Base-by-base conservation (phyloP, 2,113 vertebrate species). In the Atractosteus spatula region DNA sequence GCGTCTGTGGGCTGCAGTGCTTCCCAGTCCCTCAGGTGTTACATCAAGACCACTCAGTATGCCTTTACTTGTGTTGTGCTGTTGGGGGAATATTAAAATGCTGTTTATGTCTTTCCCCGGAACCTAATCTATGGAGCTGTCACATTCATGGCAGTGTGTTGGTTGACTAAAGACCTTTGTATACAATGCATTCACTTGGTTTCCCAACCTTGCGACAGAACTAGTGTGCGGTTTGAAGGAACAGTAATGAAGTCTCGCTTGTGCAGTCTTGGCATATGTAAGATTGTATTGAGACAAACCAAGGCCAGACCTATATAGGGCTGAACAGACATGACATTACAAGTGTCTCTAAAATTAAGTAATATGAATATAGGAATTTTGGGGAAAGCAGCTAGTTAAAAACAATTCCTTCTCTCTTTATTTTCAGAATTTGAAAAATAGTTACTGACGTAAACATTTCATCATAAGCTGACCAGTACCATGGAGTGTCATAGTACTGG, bases 41-140 rank as follows among this genome's bases (percentile, higher is more conserved):
- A 45, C 51, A 51, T 55, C 64, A 65, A 55, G 59, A 56, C 17
- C 41, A 51, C 47, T 71, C 55, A 67, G 55, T 74, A 61, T 10
- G 71, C 66, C 70, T 70, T 74, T 42, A 62, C 54, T 73, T 14
- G 62, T 62, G 47, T 5, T 42, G 66, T 14, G 42, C 72, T 64
- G 76, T 74, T 55, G 71, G 29, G 29, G 42, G 72, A 83, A 81
- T 74, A 80, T 78, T 77, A 79, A 84, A 77, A 70, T 76, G 73
- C 68, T 54, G 62, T 55, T 69, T 77, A 70, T 72, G 66, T 75
- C 72, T 70, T 76, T 66, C 41, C 7, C 71, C 12, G 54, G 75
- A 17, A 71, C 54, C 78, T 80, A 76, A 79, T 79, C 82, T 81
- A 71, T 76, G 69, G 80, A 80, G 80, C 79, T 81, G 81, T 80